A percentile compares a stretch with the other conserved stretches of the same genome.
These are phyloP conservation scores for Acrocyrtus sp. DNA, from an alignment of 2,888 invertebrate genomes.

Conservation along the genomic window DNA sequence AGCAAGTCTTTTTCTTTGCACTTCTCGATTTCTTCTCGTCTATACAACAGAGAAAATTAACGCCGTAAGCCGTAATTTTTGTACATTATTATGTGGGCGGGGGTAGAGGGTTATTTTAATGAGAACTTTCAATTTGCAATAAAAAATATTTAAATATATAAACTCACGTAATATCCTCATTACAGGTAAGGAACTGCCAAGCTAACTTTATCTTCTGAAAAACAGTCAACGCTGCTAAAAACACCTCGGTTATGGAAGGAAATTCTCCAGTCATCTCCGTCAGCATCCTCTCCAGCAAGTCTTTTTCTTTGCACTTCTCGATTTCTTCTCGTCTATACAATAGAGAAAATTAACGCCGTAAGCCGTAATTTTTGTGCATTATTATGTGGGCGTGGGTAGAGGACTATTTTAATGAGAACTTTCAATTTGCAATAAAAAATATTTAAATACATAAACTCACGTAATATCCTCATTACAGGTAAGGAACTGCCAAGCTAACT, in stretches of 20 bases:
- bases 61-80: not conserved
- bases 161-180: slow-evolving; percentile 80
- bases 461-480: slow-evolving; percentile 80
- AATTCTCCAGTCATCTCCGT: slow-evolving; percentile 94
- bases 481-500: slow-evolving; percentile 85
- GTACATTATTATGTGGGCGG: not conserved
- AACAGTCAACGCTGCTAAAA: slow-evolving; percentile 85
- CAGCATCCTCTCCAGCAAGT: slow-evolving; percentile 90
- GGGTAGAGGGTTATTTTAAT: not conserved
- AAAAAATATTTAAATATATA: slow-evolving; percentile 67
- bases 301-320: slow-evolving; percentile 91
- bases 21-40: slow-evolving; percentile 92
- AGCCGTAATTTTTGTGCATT: not conserved
- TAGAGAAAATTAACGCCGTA: not conserved
- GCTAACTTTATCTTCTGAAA: slow-evolving; percentile 89
- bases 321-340: slow-evolving; percentile 88
- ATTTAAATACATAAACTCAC: slow-evolving; percentile 67
- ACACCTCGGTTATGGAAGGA: slow-evolving; percentile 89
- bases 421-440: not conserved
- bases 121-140: not conserved
- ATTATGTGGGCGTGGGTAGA: not conserved
- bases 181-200: slow-evolving; percentile 80
- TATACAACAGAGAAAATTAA: slow-evolving; percentile 66
- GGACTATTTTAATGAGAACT: not conserved
- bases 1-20: slow-evolving; percentile 92